These are phyloP conservation scores for Opisthocomus hoazin DNA, from an alignment of 2,113 vertebrate genomes.

Conservation along the genomic window DNA sequence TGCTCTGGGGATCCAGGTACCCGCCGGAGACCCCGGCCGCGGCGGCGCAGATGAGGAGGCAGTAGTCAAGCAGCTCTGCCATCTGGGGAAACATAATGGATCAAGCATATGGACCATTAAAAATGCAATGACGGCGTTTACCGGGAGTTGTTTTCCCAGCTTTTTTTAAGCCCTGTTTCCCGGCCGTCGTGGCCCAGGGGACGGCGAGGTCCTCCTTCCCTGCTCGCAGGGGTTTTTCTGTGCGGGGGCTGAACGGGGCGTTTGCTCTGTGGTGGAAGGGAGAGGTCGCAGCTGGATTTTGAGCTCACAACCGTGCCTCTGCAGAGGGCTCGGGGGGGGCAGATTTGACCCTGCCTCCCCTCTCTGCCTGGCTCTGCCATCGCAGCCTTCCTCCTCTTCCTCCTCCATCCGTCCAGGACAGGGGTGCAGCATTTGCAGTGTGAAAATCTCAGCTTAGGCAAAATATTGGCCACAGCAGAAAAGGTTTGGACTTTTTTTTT, in stretches of 20 bases:
- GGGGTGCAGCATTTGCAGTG: neutral
- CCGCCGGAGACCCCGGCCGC: fast-evolving
- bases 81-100: slow-evolving; percentile 9
- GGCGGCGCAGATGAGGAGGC: neutral
- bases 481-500: neutral
- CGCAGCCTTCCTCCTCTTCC: neutral
- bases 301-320: neutral
- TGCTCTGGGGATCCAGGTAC: neutral
- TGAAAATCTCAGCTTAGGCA: neutral
- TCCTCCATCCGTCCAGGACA: neutral
- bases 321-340: neutral
- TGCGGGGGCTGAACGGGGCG: neutral
- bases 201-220: neutral
- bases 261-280: neutral
- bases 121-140: neutral
- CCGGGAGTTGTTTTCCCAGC: neutral
- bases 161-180: neutral
- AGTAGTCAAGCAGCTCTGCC: neutral
- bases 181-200: fast-evolving
- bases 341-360: neutral
- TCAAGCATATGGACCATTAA: slow-evolving; percentile 19
- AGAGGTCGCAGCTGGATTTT: neutral
- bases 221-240: fast-evolving
- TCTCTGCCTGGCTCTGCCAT: neutral
- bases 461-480: neutral